Base-by-base conservation (phyloP, 2,797 vertebrate species). In the Pseudochromis fuscus region DNA sequence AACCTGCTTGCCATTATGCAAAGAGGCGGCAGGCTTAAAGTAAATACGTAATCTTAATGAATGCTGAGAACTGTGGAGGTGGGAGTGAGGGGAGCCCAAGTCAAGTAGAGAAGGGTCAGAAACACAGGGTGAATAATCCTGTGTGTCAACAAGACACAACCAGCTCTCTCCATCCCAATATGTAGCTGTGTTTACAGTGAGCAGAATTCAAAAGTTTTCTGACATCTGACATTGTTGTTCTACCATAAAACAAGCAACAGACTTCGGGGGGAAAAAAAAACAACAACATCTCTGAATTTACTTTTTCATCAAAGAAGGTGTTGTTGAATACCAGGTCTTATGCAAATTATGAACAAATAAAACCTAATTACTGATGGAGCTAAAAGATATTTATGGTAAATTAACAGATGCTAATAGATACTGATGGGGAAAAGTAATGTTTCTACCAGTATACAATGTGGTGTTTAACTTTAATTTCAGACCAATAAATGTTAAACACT, bases 41-140 rank as follows among this genome's bases (percentile, higher is more conserved):
- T 91, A 90, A 92, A 92, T 90, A 92, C 87, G 75, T 91, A 90
- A 91, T 92, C 87, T 92, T 93, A 93, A 94, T 94, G 90, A 94
- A 92, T 90, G 88, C 90, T 78, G 84, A 86, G 87, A 88, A 92
- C 83, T 90, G 85, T 84, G 87, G 85, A 89, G 83, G 87, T 90
- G 80, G 85, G 75, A 82, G 77, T 73, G 82, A 86, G 84, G 87
- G 82, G 87, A 89, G 75, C 71, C 86, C 79, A 65, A 92, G 93
- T 94, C 92, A 92, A 92, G 91, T 91, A 92, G 87, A 81, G 84
- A 86, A 75, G 89, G 91, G 92, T 92, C 88, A 91, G 85, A 89
- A 90, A 89, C 90, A 91, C 90, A 88, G 87, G 82, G 88, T 84
- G 91, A 93, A 89, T 93, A 92, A 94, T 93, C 93, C 91, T 86